Conservation (phyloP, 1,140 invertebrate genomes). For the Cydia pomonella region DNA sequence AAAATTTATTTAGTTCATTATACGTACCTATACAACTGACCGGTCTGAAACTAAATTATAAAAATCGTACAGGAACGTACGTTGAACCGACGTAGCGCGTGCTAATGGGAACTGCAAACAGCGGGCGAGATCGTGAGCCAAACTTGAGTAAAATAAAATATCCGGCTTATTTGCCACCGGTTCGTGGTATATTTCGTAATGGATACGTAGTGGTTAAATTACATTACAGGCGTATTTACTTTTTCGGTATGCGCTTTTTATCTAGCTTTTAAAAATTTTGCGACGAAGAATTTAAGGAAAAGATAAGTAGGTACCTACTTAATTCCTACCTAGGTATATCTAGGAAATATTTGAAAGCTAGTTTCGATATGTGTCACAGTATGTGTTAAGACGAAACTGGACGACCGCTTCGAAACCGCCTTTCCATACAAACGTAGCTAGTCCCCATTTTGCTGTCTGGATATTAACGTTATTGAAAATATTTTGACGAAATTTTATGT, state of each 20-base stretch:
- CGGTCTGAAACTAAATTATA: constrained; percentile 1
- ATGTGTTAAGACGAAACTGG: too few relatives aligned
- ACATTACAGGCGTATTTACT: not conserved
- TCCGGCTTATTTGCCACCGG: constrained; percentile 64
- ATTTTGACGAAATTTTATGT: too few relatives aligned
- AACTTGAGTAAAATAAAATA: constrained; percentile 64
- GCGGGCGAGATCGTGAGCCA: constrained; percentile 63
- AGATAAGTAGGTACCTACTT: too few relatives aligned
- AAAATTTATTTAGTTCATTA: not conserved
- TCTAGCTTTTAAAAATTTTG: not conserved
- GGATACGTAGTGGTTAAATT: constrained; percentile 15
- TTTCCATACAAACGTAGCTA: too few relatives aligned
- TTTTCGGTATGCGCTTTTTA: not conserved
- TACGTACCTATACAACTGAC: not conserved
- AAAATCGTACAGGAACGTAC: constrained; percentile 41
- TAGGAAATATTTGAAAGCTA: too few relatives aligned
- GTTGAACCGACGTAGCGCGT: constrained; percentile 62
- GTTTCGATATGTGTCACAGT: too few relatives aligned
- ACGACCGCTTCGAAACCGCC: too few relatives aligned
- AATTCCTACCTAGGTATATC: too few relatives aligned
- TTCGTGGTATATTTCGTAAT: constrained; percentile 50
- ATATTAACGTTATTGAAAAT: too few relatives aligned
- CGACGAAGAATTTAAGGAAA: too few relatives aligned
- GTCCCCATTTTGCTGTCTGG: too few relatives aligned
- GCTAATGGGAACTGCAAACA: constrained; percentile 70